Evolutionary conservation across 1,140 invertebrate genomes (phyloP).

Genomic region (Drosophila jambulina): DNA sequence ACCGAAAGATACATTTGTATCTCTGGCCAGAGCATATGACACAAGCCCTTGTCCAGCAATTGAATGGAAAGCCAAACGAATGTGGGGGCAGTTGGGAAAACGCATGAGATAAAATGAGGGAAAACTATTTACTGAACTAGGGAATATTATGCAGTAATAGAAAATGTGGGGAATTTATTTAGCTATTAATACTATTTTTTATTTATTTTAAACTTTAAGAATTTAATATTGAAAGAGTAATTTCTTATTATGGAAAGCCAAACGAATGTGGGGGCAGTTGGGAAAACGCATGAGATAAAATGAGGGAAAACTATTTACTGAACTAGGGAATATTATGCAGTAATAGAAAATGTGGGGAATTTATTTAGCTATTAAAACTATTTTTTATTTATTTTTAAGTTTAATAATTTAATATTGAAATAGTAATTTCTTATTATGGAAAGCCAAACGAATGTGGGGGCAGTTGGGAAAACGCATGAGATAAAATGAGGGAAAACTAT

Average conservation of each 20-base stretch:
- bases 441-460: constrained; percentile 1
- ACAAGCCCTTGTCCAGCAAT: constrained; percentile 35
- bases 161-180: no score
- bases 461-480: constrained; percentile 3
- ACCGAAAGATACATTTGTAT: constrained; percentile 38
- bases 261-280: constrained; percentile 1
- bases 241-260: constrained; percentile 12
- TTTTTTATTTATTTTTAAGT: neutral
- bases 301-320: neutral
- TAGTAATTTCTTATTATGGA: constrained; percentile 9
- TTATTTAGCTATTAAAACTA: no score
- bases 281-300: neutral
- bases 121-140: neutral
- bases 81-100: constrained; percentile 6
- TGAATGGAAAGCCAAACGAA: constrained; percentile 19
- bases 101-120: neutral
- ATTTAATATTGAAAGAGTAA: no score
- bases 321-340: no score
- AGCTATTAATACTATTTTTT: no score
- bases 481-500: neutral
- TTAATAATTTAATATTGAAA: neutral
- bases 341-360: no score
- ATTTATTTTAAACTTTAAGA: neutral
- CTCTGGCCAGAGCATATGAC: constrained; percentile 34
- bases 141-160: no score